A percentile compares a stretch with the other conserved stretches of the same genome.
Conservation (phyloP, 2,888 invertebrate species). For the Taphrorychus bicolor region DNA sequence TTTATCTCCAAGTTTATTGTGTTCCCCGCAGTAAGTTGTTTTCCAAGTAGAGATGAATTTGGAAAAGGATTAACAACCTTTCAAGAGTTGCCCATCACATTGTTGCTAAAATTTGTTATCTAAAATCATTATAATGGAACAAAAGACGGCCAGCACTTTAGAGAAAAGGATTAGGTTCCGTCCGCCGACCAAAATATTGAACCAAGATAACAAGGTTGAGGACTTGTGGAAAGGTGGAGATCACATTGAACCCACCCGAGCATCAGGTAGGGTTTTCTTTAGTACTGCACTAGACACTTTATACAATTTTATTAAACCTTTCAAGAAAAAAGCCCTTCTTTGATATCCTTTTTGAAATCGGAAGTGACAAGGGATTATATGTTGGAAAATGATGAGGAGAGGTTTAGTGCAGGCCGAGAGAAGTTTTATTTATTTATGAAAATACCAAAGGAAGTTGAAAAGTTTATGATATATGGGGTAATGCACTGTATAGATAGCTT, state of each 20-base stretch:
- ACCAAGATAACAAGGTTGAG: slow-evolving; percentile 57
- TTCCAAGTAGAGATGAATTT: no score
- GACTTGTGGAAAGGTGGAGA: slow-evolving; percentile 49
- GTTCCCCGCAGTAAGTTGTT: no score
- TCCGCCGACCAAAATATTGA: slow-evolving; percentile 58
- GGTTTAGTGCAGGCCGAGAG: slow-evolving; percentile 91
- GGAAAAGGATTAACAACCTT: no score
- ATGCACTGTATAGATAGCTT: slow-evolving; percentile 98
- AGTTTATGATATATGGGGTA: slow-evolving; percentile 93
- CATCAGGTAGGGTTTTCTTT: background rate
- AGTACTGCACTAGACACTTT: slow-evolving; percentile 23
- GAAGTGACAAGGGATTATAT: slow-evolving; percentile 93
- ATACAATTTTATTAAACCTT: slow-evolving; percentile 15
- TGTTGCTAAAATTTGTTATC: no score
- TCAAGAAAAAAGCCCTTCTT: slow-evolving; percentile 56
- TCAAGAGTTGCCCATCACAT: no score
- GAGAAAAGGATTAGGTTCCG: slow-evolving; percentile 63
- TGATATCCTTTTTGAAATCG: slow-evolving; percentile 77
- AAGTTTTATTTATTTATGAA: slow-evolving; percentile 97
- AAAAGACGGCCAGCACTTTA: slow-evolving; percentile 22
- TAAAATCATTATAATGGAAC: slow-evolving; percentile 36
- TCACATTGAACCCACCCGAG: slow-evolving; percentile 6
- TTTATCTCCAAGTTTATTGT: no score
- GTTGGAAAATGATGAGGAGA: slow-evolving; percentile 93
- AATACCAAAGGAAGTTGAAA: slow-evolving; percentile 91